Evolutionary conservation across 1,140 invertebrate species (phyloP).

Genomic region (Microplitis mediator): DNA sequence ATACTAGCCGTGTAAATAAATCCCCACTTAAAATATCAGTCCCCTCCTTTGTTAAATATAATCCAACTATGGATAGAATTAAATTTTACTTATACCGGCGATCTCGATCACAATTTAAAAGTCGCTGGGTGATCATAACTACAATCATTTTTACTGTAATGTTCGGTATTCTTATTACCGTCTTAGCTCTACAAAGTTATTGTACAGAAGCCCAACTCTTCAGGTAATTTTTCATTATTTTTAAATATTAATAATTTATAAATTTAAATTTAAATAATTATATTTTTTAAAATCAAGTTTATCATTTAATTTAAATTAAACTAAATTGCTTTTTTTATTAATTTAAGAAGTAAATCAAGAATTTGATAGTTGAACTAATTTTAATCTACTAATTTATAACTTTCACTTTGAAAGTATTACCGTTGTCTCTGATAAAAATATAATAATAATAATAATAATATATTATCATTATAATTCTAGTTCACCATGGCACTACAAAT

Average conservation of each 20-base stretch:
- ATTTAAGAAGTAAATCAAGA: no score
- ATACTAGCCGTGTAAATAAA: background rate
- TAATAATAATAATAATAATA: background rate
- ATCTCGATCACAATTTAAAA: conserved; percentile 33
- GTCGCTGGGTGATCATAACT: conserved; percentile 30
- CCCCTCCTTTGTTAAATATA: background rate
- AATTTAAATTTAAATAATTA: no score
- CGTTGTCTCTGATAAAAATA: background rate
- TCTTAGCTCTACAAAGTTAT: conserved; percentile 27
- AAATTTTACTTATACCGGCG: background rate
- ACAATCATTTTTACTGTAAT: conserved; percentile 36
- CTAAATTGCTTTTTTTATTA: background rate
- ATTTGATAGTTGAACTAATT: background rate
- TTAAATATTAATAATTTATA: no score
- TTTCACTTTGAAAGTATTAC: conserved; percentile 4
- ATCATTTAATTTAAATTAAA: no score
- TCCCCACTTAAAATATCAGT: conserved; percentile 20
- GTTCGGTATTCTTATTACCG: conserved; percentile 33
- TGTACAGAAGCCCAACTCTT: conserved; percentile 26
- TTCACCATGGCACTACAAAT: conserved; percentile 55
- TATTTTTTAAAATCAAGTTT: no score
- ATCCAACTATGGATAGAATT: no score
- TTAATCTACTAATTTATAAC: background rate
- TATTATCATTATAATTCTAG: conserved; percentile 27
- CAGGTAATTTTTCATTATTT: conserved; percentile 25